Percentiles rank a stretch among this genome's conserved stretches.
Conservation (phyloP, 1,140 invertebrate species). For the Propsilocerus akamusi region DNA sequence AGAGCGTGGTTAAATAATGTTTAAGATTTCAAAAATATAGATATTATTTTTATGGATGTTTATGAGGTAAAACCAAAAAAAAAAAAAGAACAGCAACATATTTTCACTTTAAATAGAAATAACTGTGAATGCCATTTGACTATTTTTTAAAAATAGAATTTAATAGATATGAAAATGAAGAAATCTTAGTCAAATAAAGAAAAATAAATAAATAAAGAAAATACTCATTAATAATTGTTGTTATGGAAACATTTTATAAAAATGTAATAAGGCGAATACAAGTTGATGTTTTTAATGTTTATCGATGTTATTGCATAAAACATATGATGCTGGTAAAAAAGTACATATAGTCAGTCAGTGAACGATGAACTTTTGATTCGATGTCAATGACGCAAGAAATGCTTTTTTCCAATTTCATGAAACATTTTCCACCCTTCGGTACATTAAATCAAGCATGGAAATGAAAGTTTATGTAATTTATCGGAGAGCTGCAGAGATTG, state of each 20-base stretch:
- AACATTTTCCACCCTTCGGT: too few relatives aligned
- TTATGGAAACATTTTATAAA: conserved; percentile 2
- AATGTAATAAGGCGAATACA: background rate
- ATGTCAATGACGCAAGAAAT: too few relatives aligned
- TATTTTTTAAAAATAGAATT: background rate
- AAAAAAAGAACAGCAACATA: too few relatives aligned
- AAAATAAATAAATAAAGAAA: background rate
- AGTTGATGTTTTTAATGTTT: conserved; percentile 3
- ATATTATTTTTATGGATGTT: conserved; percentile 1
- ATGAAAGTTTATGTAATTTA: too few relatives aligned
- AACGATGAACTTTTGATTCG: too few relatives aligned
- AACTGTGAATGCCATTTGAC: conserved; percentile 2
- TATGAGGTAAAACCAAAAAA: background rate
- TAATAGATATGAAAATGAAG: background rate
- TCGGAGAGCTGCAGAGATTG: too few relatives aligned
- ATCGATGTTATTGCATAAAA: conserved; percentile 4
- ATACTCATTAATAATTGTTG: background rate
- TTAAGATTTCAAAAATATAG: too few relatives aligned
- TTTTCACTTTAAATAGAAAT: background rate
- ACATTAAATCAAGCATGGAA: too few relatives aligned
- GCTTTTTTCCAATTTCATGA: too few relatives aligned
- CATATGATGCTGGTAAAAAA: too few relatives aligned
- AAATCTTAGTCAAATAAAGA: background rate
- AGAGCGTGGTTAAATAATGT: too few relatives aligned
- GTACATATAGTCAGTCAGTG: too few relatives aligned